Evolutionary conservation across 2,888 invertebrate genomes (phyloP), one percentile per base, ranked within the genome.

Genomic region (Microdon myrmicae): DNA sequence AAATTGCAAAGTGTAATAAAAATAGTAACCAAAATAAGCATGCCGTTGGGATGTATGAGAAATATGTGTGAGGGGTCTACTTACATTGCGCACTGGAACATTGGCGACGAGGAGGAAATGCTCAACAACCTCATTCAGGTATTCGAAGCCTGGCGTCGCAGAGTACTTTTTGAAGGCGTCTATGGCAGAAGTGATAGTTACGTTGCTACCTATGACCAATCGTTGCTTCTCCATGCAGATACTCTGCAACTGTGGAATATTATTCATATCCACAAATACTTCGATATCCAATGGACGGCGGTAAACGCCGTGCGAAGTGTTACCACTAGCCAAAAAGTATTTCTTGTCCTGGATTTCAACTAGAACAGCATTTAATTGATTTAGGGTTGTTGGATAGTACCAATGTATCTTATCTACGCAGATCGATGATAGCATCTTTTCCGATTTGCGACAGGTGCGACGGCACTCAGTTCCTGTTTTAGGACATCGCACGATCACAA

Each of bases 241-340:
- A 0, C 69, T 77, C 44, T 82, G 83, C 3, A 91, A 73, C 47
- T 87, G 86, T 6, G 77, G 72, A 7, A 91, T 79, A 1, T 78
- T 78, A 31, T 83, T 84, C 0, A 90, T 79, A 69, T 90, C 89
- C 43, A 91, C 86, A 43, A 87, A 84, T 3, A 84, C 74, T 64
- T 83, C 81, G 43, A 78, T 71, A 16, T 70, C 60, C 0, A 44
- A 34, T 1, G 68, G 51, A 8, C 78, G 74, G 2, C 81, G 75
- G 66, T 79, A 83, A 2, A 83, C 81, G 7, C 92, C 92, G 76
- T 86, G 87, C 2, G 86, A 89, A 1, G 92, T 92, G 72, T 91
- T 90, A 7, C 92, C 92, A 10, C 86, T 87, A 1, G 91, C 84
- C 3, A 92, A 74, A 77, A 86, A 83, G 66, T 88, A 89, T 4